Base-by-base conservation (phyloP, 2,797 vertebrate species). In the Halcyon badia region DNA sequence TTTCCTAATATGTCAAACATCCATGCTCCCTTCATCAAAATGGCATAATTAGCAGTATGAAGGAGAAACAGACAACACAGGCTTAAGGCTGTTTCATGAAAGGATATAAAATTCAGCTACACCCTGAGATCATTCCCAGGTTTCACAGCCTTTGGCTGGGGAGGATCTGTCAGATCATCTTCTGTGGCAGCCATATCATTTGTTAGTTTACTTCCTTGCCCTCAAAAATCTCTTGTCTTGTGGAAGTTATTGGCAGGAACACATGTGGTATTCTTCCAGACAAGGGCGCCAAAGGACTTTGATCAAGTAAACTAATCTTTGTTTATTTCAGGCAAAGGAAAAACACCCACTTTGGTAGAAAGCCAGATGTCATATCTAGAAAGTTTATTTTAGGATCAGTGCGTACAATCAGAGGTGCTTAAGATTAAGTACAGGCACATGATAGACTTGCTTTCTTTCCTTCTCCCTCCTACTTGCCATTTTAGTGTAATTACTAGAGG, bases 241-340 rank as follows among this genome's bases (percentile, higher is more conserved):
- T 14, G 19, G 22, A 75, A 69, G 3, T 26, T 31, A n/a, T 16
- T 70, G 17, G 3, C 9, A 18, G 21, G 31, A 5, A 30, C 4
- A 48, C 1, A 20, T 62, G 35, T 54, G 12, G 12, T 62, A 51
- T 77, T 83, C 31, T 90, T 92, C 41, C 68, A 93, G 35, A 48
- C 19, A 79, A 66, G 11, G 21, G 5, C 2, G 1, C 14, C 56
- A 80, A 73, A 77, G 15, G 21, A 61, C 35, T 87, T 85, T 28
- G 49, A 66, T 65, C 11, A 61, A 92, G 42, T 65, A 58, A 89
- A 89, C 57, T 65, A 80, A 42, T 89, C n/a, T 87, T 60, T 70
- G 25, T 76, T 89, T 79, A 70, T 83, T 90, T 90, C 31, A 87
- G 51, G 39, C 19, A 88, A 37, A 56, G 25, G 7, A 62, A 81